Evolutionary conservation across 1,140 invertebrate genomes (phyloP).

Genomic region (Drosophila tropicalis): DNA sequence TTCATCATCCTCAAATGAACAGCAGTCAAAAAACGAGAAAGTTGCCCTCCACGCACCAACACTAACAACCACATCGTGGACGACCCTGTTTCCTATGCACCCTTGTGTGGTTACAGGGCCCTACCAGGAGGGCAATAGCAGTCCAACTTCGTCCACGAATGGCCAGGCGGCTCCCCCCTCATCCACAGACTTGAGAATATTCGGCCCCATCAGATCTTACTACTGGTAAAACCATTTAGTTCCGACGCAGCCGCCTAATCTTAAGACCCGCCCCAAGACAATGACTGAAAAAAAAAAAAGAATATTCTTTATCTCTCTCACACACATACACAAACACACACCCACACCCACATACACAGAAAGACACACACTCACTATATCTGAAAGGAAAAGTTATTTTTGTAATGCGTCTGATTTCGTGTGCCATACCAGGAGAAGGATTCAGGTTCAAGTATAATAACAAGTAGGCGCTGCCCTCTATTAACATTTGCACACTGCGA

Average conservation of each 20-base stretch:
- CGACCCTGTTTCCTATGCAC: conserved; percentile 93
- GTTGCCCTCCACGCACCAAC: conserved; percentile 88
- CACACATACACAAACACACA: conserved; percentile 5
- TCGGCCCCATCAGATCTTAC: conserved; percentile 30
- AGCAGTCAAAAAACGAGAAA: conserved; percentile 84
- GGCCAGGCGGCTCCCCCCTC: conserved; percentile 34
- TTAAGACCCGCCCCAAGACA: conserved; percentile 10
- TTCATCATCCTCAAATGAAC: conserved; percentile 56
- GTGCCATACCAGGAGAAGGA: conserved; percentile 59
- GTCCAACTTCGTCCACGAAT: conserved; percentile 81
- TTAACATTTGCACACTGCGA: conserved; percentile 20
- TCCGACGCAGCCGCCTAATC: conserved; percentile 15
- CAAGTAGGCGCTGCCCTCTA: conserved; percentile 25
- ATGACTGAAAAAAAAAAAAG: background rate
- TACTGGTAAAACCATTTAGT: conserved; percentile 38
- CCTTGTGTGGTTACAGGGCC: conserved; percentile 92
- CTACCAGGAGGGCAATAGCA: conserved; percentile 88
- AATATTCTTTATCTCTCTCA: background rate
- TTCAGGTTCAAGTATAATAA: conserved; percentile 5
- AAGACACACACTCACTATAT: conserved; percentile 38
- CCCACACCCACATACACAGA: too few species aligned
- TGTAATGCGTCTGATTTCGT: conserved; percentile 75
- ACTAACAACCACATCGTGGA: conserved; percentile 91
- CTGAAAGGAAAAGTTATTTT: conserved; percentile 57
- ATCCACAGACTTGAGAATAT: conserved; percentile 34